These are phyloP conservation scores for Chesias legatella DNA, from an alignment of 2,888 invertebrate genomes.

Conservation along the genomic window DNA sequence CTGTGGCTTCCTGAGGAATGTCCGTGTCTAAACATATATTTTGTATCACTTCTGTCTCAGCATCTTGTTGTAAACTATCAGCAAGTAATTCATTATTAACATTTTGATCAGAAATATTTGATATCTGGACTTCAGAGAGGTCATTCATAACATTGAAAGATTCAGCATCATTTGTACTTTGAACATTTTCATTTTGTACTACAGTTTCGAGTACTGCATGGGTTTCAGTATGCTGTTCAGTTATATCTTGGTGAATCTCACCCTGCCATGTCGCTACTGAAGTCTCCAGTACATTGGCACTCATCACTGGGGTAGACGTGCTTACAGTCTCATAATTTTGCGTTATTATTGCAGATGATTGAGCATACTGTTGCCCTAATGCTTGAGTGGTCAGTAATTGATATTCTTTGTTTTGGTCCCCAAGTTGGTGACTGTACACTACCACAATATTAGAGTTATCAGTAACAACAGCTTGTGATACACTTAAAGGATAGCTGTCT, in stretches of 20 bases:
- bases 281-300: constrained; percentile 55
- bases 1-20: background rate
- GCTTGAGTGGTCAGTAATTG: constrained; percentile 65
- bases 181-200: constrained; percentile 26
- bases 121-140: constrained; percentile 42
- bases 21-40: constrained; percentile 8
- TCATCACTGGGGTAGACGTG: constrained; percentile 69
- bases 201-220: constrained; percentile 32
- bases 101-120: constrained; percentile 8
- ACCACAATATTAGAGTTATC: constrained; percentile 83
- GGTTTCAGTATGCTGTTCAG: constrained; percentile 36
- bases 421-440: constrained; percentile 81
- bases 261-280: constrained; percentile 58
- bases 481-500: constrained; percentile 80
- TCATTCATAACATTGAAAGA: constrained; percentile 33
- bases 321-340: constrained; percentile 68
- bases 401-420: constrained; percentile 78
- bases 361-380: constrained; percentile 61
- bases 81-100: background rate
- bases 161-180: constrained; percentile 25
- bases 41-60: constrained; percentile 8
- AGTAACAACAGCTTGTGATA: constrained; percentile 62
- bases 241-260: constrained; percentile 39
- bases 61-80: constrained; percentile 1
- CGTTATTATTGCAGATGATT: constrained; percentile 62